Base-by-base conservation (phyloP, 2,888 invertebrate genomes). In the Buathra laborator region DNA sequence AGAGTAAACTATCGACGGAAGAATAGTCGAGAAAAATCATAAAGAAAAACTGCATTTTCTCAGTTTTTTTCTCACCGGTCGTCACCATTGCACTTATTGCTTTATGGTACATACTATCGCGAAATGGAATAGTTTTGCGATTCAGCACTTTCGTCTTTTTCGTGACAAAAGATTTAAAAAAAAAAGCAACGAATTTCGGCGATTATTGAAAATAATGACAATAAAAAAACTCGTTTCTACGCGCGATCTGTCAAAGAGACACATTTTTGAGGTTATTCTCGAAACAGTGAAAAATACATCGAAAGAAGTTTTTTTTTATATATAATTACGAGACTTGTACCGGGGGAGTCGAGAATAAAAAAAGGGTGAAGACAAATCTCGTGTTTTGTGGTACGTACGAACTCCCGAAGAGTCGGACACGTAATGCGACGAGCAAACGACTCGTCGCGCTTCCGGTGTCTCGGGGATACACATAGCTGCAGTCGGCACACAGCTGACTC, bases 401-500 rank as follows among this genome's bases (percentile, higher is more conserved):
- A n/a, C 56, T 44, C 67, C 59, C 44, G 56, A 66, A 67, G 66
- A 67, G 74, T 67, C 68, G 53, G 62, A 77, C 64, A 72, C 75
- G 74, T 81, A 76, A 68, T 81, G 77, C 66, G 77, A 77, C 68
- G 70, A 66, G 51, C 66, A 24, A 76, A 74, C 66, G 43, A 48
- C 67, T 77, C 78, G 81, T 83, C 64, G 59, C 44, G 32, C 53
- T 86, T 86, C 86, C 86, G 79, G 75, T 78, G 86, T 77, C 83
- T 83, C 76, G 29, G 37, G 12, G 71, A 71, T 62, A 62, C 62
- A 59, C 14, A 24, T 32, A 37, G 19, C 12, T 48, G 66, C 64
- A 37, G 19, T 32, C 29, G 51, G 59, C 71, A 78, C 84, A 89
- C 90, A 91, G 91, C 91, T 90, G 91, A 91, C 90, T 90, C 90